phyloP scores from a whole-genome alignment of 1,140 invertebrate genomes.

The Luehdorfia chinensis region DNA sequence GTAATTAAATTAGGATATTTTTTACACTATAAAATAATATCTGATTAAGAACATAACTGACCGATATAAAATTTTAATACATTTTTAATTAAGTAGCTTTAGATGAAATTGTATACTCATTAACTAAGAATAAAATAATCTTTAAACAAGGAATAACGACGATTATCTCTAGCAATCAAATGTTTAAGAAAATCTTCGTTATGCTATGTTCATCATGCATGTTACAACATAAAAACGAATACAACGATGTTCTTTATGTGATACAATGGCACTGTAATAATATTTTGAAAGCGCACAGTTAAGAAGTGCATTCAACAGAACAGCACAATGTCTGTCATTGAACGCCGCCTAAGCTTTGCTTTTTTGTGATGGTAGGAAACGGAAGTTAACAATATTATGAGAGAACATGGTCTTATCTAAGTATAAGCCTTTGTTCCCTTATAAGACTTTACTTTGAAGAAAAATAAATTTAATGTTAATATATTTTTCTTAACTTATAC shows the following conservation, averaged over 20 bases:
- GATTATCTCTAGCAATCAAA: no score
- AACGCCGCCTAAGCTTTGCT: constrained; percentile 28
- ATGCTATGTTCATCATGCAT: not conserved
- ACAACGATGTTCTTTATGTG: constrained; percentile 13
- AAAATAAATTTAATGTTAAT: not conserved
- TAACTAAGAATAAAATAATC: no score
- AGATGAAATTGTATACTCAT: no score
- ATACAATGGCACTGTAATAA: constrained; percentile 39
- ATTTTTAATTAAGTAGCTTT: no score
- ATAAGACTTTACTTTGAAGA: constrained; percentile 30
- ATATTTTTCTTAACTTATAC: no score
- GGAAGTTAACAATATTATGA: constrained; percentile 58
- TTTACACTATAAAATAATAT: no score
- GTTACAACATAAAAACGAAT: constrained; percentile 5
- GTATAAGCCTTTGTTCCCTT: constrained; percentile 46
- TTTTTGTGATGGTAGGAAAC: constrained; percentile 40
- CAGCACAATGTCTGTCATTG: constrained; percentile 47
- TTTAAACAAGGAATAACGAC: no score
- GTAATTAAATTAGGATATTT: no score
- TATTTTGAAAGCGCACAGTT: constrained; percentile 42
- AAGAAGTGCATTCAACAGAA: constrained; percentile 33
- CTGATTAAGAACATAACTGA: no score
- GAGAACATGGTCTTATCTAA: constrained; percentile 40
- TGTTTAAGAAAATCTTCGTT: no score
- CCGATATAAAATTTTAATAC: no score